A percentile compares a stretch with the other conserved stretches of the same genome.
Evolutionary conservation across 2,888 invertebrate genomes (phyloP).

Genomic region (Agrochola litura): DNA sequence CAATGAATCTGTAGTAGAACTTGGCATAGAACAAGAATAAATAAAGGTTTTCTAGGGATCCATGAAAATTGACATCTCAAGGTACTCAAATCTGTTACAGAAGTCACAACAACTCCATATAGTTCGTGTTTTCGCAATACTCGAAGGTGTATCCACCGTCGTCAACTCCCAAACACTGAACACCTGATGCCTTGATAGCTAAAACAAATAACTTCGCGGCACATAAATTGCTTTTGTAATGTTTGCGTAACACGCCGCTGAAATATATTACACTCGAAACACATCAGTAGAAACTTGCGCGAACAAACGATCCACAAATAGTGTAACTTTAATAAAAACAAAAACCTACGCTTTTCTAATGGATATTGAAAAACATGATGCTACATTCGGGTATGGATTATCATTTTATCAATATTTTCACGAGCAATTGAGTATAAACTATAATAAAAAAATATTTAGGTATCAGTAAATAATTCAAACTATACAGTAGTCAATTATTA

Average conservation of each 20-base stretch:
- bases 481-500: background rate
- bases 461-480: too few relatives aligned
- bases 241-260: slow-evolving; percentile 52
- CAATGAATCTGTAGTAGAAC: background rate
- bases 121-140: background rate
- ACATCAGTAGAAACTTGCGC: slow-evolving; percentile 26
- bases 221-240: slow-evolving; percentile 59
- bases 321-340: slow-evolving; percentile 29
- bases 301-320: slow-evolving; percentile 52
- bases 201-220: slow-evolving; percentile 58
- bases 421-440: background rate
- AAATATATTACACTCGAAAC: slow-evolving; percentile 48
- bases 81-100: background rate
- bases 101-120: background rate
- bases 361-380: slow-evolving; percentile 31
- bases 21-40: background rate
- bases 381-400: slow-evolving; percentile 52
- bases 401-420: slow-evolving; percentile 16
- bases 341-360: slow-evolving; percentile 24
- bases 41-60: background rate
- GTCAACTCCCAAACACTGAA: slow-evolving; percentile 31
- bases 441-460: too few relatives aligned
- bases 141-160: background rate
- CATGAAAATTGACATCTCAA: background rate
- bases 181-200: slow-evolving; percentile 55